Evolutionary conservation across 2,113 vertebrate genomes (phyloP), one percentile per base, ranked within the genome.

Genomic region (Promerops cafer): DNA sequence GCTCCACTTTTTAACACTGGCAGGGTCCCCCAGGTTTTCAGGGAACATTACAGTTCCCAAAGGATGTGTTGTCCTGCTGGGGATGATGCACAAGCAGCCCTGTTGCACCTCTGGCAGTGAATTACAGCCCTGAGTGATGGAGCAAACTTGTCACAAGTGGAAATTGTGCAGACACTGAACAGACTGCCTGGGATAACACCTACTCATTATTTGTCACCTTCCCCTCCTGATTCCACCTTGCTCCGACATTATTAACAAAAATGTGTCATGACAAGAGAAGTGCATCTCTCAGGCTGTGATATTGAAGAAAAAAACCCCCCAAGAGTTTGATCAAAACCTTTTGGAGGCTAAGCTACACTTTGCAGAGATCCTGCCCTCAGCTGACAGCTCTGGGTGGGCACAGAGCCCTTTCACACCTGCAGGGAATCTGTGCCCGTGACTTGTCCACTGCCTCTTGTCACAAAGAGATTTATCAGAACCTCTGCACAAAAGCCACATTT

Each of bases 91-190:
- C 28, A 17, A 37, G n/a, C 65, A 56, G 56, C 49, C 49, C 6
- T 33, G 57, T 27, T 7, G 5, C 11, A 40, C 16, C 72, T 9
- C 72, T 33, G 57, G 65, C 61, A 37, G 24, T 64, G 87, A 95
- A 89, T 91, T 72, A 53, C 78, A 71, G 83, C 65, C 11, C 1
- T 11, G 74, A 87, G 69, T 4, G 37, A 1, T 31, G 76, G n/a
- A 84, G 40, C 69, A 71, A 71, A 75, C 70, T 49, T 49, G 45
- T 40, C 1, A 2, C 78, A 64, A 70, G 89, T 89, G 95, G 94
- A 61, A 95, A 93, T 76, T 37, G 89, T 65, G 53, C 87, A 94
- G 93, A 76, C 83, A 11, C 30, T 16, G 93, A 60, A 27, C 44
- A 39, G 74, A 40, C 61, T 85, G 52, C 85, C 74, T 52, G 82